Conservation (phyloP, 2,888 invertebrate species). For the Conistra vaccinii region DNA sequence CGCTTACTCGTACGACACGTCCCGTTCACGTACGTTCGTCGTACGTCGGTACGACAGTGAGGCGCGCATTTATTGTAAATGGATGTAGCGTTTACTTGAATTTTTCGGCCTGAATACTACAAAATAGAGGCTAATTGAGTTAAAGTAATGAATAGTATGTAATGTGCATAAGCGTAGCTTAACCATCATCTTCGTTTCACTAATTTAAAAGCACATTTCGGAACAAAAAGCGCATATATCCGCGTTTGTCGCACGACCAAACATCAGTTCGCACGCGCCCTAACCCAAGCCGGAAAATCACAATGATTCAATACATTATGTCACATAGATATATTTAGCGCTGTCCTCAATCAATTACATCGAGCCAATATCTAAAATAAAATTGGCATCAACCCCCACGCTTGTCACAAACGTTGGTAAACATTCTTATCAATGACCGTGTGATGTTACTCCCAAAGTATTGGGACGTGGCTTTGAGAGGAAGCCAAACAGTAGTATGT, state of each 20-base stretch:
- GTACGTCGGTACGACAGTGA: not conserved
- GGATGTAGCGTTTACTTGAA: not conserved
- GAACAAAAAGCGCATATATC: not conserved
- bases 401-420: conserved; percentile 44
- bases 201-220: not conserved
- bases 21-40: too few species aligned
- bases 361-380: conserved; percentile 58
- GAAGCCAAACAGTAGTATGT: conserved; percentile 44
- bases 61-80: too few species aligned
- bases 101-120: not conserved
- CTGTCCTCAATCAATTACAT: conserved; percentile 45
- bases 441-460: conserved; percentile 30
- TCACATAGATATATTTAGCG: conserved; percentile 55
- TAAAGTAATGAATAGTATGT: not conserved
- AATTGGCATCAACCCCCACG: conserved; percentile 50
- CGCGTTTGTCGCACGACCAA: not conserved
- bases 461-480: conserved; percentile 51
- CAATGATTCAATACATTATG: conserved; percentile 54
- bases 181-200: not conserved
- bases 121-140: not conserved
- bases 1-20: not conserved
- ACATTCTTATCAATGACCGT: conserved; percentile 58
- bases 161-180: not conserved
- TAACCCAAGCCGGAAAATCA: conserved; percentile 55
- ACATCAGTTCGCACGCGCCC: not conserved